A percentile compares a stretch with the other conserved stretches of the same genome.
Evolutionary conservation across 2,797 vertebrate genomes (phyloP).

Genomic region (Silurus lanzhouensis): DNA sequence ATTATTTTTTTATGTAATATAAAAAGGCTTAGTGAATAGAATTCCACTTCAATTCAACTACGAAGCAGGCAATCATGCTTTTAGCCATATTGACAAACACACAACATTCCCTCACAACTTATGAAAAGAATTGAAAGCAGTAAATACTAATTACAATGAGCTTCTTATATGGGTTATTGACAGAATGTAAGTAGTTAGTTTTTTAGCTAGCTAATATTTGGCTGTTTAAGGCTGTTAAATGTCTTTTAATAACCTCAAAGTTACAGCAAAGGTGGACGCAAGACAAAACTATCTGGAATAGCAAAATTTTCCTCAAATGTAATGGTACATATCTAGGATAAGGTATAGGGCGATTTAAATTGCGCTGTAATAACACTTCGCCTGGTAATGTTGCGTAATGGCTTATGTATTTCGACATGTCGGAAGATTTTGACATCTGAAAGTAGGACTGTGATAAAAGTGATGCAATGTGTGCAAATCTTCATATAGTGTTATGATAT

Average conservation of each 20-base stretch:
- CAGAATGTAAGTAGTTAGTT: neutral
- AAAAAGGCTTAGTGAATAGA: too few relatives aligned
- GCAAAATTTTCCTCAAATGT: neutral
- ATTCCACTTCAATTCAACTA: too few relatives aligned
- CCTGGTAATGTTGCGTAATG: neutral
- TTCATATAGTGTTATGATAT: neutral
- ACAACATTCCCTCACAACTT: neutral
- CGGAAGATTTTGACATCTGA: neutral
- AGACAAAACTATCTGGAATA: neutral
- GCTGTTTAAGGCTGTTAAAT: neutral
- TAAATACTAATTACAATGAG: neutral
- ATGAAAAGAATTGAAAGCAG: neutral
- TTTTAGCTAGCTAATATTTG: neutral
- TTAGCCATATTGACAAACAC: too few relatives aligned
- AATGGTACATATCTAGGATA: neutral
- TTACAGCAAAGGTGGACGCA: too few relatives aligned
- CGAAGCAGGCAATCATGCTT: too few relatives aligned
- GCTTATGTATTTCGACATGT: neutral
- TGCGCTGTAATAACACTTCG: too few relatives aligned
- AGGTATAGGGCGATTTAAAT: neutral
- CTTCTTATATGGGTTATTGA: neutral
- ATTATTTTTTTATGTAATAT: too few relatives aligned
- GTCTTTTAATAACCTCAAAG: neutral
- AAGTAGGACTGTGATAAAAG: neutral
- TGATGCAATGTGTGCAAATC: neutral